These are phyloP conservation scores for Steinernema khuongi DNA, from an alignment of 1,140 invertebrate genomes.

Conservation along the genomic window DNA sequence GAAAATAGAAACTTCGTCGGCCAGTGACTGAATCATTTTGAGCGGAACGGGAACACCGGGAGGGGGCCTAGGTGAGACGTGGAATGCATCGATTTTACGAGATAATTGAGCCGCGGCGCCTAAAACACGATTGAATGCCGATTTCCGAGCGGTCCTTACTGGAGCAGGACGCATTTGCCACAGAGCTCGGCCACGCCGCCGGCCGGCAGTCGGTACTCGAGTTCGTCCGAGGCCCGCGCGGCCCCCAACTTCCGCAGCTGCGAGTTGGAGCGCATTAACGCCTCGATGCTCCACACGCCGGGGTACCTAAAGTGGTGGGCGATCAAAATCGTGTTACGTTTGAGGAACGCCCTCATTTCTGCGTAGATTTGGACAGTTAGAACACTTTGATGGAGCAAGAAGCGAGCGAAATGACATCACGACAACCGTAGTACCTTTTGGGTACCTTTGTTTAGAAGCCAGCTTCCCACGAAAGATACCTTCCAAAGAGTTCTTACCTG, in stretches of 20 bases:
- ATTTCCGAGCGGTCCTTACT: background rate
- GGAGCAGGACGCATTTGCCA: background rate
- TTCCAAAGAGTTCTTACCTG: background rate
- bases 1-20: slow-evolving; percentile 45
- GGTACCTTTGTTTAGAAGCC: no score
- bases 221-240: background rate
- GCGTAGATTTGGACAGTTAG: no score
- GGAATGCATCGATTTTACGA: slow-evolving; percentile 5
- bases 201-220: background rate
- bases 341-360: no score
- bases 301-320: background rate
- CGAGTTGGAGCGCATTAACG: background rate
- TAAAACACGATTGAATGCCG: background rate
- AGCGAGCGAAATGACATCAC: no score
- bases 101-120: background rate
- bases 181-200: background rate
- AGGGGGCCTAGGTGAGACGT: background rate
- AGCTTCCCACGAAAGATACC: no score
- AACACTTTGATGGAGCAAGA: no score
- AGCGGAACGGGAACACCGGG: slow-evolving; percentile 7
- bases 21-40: slow-evolving; percentile 43
- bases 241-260: background rate
- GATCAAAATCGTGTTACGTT: no score
- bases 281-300: background rate
- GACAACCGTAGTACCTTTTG: no score